These are phyloP conservation scores for Pristionchus arcanus DNA, from an alignment of 2,888 invertebrate genomes.

Conservation along the genomic window DNA sequence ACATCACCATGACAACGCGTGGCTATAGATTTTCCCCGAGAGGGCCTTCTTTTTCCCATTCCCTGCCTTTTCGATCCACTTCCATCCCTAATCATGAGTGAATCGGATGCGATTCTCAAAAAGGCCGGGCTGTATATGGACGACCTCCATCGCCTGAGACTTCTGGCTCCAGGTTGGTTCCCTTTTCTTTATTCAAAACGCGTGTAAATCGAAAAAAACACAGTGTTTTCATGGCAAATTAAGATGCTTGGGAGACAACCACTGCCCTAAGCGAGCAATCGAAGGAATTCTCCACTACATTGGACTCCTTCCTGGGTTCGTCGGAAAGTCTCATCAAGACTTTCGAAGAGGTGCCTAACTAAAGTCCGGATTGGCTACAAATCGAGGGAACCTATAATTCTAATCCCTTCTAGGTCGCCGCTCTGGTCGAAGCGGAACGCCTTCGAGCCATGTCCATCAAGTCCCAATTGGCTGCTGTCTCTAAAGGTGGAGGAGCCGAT, in stretches of 20 bases:
- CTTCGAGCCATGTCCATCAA: slow-evolving; percentile 53
- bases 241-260: slow-evolving; percentile 54
- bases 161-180: slow-evolving; percentile 44
- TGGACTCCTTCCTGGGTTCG: neutral
- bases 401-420: slow-evolving; percentile 38
- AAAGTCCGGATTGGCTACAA: no score
- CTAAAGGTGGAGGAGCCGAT: neutral
- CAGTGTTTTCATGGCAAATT: neutral
- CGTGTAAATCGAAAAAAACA: no score
- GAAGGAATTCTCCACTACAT: slow-evolving; percentile 20
- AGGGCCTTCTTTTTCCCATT: neutral
- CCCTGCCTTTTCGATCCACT: neutral
- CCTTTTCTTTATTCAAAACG: neutral
- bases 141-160: slow-evolving; percentile 43
- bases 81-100: neutral
- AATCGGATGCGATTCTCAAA: slow-evolving; percentile 48
- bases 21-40: neutral
- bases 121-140: slow-evolving; percentile 51
- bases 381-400: neutral
- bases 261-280: slow-evolving; percentile 30
- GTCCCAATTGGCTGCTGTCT: neutral
- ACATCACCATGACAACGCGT: neutral
- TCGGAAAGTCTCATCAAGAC: slow-evolving; percentile 43
- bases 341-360: slow-evolving; percentile 42
- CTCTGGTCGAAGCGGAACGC: slow-evolving; percentile 54